Conservation (phyloP, 2,113 vertebrate species). For the Rafetus swinhoei region DNA sequence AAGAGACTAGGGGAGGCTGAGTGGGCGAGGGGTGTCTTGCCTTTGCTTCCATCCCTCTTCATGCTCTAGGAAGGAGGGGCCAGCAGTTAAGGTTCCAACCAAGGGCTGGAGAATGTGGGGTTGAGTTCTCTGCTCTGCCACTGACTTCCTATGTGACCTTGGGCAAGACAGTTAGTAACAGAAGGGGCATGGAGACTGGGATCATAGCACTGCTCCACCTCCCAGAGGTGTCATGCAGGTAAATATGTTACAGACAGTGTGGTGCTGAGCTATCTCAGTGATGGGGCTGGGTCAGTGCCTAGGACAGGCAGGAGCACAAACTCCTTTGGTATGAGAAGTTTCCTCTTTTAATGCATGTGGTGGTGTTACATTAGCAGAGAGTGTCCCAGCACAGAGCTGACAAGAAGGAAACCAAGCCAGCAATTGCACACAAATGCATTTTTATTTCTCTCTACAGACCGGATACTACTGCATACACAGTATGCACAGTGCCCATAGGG, state of each 20-base stretch:
- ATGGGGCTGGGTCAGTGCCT: accelerated
- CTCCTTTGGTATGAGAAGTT: background rate
- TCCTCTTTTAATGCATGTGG: background rate
- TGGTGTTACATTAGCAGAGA: accelerated
- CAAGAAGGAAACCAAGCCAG: conserved; percentile 4
- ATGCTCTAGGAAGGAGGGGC: background rate
- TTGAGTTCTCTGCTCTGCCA: background rate
- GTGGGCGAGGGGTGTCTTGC: background rate
- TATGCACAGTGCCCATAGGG: conserved; percentile 40
- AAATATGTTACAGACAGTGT: background rate
- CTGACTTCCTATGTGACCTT: background rate
- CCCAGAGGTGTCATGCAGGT: background rate
- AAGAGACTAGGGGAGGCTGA: background rate
- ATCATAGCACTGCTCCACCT: accelerated
- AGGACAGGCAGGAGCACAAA: accelerated
- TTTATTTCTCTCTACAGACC: conserved; percentile 36
- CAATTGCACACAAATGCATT: conserved; percentile 40
- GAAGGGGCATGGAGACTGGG: background rate
- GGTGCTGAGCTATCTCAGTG: accelerated
- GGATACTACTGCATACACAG: conserved; percentile 42
- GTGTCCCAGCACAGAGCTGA: accelerated
- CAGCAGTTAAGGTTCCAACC: background rate
- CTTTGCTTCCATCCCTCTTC: background rate
- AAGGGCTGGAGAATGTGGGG: background rate
- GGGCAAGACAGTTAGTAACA: background rate